Evolutionary conservation across 1,140 invertebrate species (phyloP), one percentile per base, ranked within the genome.

Genomic region (Dysdera silvatica): DNA sequence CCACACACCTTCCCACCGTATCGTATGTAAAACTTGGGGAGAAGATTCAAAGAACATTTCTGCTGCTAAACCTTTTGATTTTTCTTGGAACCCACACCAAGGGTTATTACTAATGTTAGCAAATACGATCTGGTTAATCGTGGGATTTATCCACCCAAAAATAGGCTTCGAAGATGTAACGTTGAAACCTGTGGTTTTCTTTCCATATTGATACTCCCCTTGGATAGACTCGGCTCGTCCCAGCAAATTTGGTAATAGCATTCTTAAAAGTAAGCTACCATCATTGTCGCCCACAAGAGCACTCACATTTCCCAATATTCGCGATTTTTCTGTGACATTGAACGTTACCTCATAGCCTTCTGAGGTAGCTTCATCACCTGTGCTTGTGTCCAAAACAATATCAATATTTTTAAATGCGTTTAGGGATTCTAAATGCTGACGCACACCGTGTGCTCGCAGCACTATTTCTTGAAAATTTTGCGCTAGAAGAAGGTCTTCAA

Each of bases 291-390:
- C 88, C 56, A 92, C 83, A 62, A 85, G 81, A 0, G 89, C 91
- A 67, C 84, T 88, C 35, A 92, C 79, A n/a, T 85, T 85, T 12
- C 89, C 90, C 41, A 83, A 82, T 28, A 91, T 70, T 29, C 87
- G 74, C 48, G 83, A 83, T 53, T 85, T 70, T 77, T 94, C 91
- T 59, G 81, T 79, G 16, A 94, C 88, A 65, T 83, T 80, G 74
- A 91, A 93, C 16, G 86, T 89, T 6, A 95, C 83, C 80, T 93
- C 88, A 62, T 91, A 83, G 32, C 87, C 88, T 74, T 89, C 82
- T 18, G 83, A 81, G 23, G 83, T 82, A 12, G 86, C 80, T 66
- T 81, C 81, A 8, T 82, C 80, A 73, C 77, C 74, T 71, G 82
- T 81, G 67, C 85, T 87, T n/a, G 87, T 88, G 73, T 95, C 91